phyloP scores from a whole-genome alignment of 2,888 invertebrate genomes.

The Drosophila prolongata region DNA sequence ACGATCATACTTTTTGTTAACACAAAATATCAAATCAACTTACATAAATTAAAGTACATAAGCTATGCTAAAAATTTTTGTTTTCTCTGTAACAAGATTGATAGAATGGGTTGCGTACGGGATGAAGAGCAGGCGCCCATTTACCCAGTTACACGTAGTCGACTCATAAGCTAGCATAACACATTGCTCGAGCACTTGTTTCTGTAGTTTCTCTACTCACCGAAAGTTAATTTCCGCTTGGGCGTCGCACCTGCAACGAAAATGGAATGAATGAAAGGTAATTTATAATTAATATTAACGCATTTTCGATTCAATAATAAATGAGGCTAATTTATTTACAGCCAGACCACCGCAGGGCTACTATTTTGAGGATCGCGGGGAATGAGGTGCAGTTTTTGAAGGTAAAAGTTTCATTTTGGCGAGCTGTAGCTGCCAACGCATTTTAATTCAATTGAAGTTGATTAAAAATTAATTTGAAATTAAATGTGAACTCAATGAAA shows the following conservation, averaged over 20 bases:
- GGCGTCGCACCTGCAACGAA: slow-evolving; percentile 39
- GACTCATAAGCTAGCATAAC: slow-evolving; percentile 25
- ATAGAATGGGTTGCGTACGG: neutral
- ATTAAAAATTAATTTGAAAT: slow-evolving; percentile 76
- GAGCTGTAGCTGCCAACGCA: slow-evolving; percentile 38
- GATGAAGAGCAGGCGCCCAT: neutral
- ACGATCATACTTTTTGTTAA: neutral
- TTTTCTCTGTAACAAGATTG: slow-evolving; percentile 2
- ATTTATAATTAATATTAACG: slow-evolving; percentile 62
- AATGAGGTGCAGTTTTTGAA: neutral
- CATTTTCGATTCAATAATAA: slow-evolving; percentile 59
- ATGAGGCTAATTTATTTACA: slow-evolving; percentile 67
- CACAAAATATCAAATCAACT: too few relatives aligned
- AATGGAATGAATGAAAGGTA: slow-evolving; percentile 27
- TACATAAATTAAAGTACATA: too few relatives aligned
- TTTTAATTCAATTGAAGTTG: slow-evolving; percentile 71
- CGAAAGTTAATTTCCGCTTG: slow-evolving; percentile 42
- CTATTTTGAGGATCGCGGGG: neutral
- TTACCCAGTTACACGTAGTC: slow-evolving; percentile 25
- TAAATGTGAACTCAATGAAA: slow-evolving; percentile 70
- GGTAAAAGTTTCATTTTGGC: slow-evolving; percentile 21
- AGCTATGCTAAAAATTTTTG: too few relatives aligned
- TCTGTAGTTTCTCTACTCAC: slow-evolving; percentile 39
- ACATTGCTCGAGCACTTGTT: slow-evolving; percentile 7
- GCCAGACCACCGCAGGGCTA: slow-evolving; percentile 45